phyloP scores from a whole-genome alignment of 2,113 vertebrate genomes.

The Columba livia region DNA sequence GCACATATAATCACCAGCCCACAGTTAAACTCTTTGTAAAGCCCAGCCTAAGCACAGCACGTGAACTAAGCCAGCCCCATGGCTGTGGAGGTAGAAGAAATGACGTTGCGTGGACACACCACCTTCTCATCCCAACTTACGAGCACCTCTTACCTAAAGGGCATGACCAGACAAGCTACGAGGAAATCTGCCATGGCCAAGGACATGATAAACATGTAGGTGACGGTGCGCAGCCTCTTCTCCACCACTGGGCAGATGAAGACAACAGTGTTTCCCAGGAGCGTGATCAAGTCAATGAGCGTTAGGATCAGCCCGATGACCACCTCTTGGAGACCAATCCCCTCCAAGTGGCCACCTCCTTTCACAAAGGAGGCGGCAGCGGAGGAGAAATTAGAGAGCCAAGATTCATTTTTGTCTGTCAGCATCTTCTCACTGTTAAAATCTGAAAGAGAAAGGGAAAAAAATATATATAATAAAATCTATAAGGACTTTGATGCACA shows the following conservation, averaged over 20 bases:
- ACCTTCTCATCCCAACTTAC: background rate
- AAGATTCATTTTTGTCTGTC: constrained; percentile 43
- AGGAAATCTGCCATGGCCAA: constrained; percentile 73
- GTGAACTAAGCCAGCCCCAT: too few relatives aligned
- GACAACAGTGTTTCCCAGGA: constrained; percentile 69
- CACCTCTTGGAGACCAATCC: constrained; percentile 46
- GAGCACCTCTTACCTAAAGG: constrained; percentile 70
- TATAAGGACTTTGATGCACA: background rate
- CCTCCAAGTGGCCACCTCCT: background rate
- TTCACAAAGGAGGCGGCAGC: constrained; percentile 20
- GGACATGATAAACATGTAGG: constrained; percentile 79
- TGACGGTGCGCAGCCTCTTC: constrained; percentile 70
- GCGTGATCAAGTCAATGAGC: constrained; percentile 68
- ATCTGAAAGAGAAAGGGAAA: background rate
- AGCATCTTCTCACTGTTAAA: constrained; percentile 36
- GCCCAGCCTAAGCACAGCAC: background rate
- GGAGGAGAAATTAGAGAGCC: constrained; percentile 53
- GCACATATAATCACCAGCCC: fast-evolving
- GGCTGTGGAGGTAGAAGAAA: background rate
- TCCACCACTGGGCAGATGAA: constrained; percentile 73
- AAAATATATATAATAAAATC: background rate
- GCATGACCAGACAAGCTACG: constrained; percentile 76
- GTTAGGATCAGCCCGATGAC: constrained; percentile 55
- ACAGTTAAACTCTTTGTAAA: background rate
- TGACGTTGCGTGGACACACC: fast-evolving